Evolutionary conservation across 2,113 vertebrate genomes (phyloP), one percentile per base, ranked within the genome.

Genomic region (Tragelaphus scriptus): DNA sequence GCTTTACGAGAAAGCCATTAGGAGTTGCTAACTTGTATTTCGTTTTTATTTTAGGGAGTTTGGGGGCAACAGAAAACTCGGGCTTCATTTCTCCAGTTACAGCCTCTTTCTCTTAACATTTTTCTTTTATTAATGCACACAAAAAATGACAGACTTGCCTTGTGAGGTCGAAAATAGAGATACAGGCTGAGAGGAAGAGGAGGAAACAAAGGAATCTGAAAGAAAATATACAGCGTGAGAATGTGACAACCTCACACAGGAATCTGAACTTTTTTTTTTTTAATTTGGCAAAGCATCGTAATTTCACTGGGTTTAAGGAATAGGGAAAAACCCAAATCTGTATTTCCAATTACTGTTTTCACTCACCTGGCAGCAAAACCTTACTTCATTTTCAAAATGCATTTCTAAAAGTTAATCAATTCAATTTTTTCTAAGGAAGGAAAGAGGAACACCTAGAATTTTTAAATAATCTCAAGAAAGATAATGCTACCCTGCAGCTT

Each of bases 151-250:
- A 99, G 98, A 99, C 99, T 99, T 99, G 99, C 99, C 99, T 99
- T 99, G 99, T 99, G 99, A 99, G 99, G 99, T 99, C 99, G 99
- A 99, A 99, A 99, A 99, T 99, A 99, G 99, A 99, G 99, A 99
- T 99, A 99, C 99, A 99, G 99, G 99, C 99, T 99, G 99, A 98
- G 98, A 98, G 99, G 99, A 99, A 98, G 98, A 98, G 99, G 99
- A 99, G 99, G 99, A 99, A 99, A 99, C 99, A 99, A 99, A 99
- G 99, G 99, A 99, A 99, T 99, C 99, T 99, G 99, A 98, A 99
- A 99, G 99, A 99, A 99, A 99, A 99, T 99, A 99, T 98, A 99
- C 93, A 99, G 98, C 98, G 98, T 99, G 99, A 99, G 99, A 99
- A 98, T 98, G 97, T 89, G 86, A 98, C 97, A 82, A 91, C 65